These are phyloP conservation scores for Ardeotis arabs DNA, from an alignment of 2,113 vertebrate genomes.

Conservation along the genomic window DNA sequence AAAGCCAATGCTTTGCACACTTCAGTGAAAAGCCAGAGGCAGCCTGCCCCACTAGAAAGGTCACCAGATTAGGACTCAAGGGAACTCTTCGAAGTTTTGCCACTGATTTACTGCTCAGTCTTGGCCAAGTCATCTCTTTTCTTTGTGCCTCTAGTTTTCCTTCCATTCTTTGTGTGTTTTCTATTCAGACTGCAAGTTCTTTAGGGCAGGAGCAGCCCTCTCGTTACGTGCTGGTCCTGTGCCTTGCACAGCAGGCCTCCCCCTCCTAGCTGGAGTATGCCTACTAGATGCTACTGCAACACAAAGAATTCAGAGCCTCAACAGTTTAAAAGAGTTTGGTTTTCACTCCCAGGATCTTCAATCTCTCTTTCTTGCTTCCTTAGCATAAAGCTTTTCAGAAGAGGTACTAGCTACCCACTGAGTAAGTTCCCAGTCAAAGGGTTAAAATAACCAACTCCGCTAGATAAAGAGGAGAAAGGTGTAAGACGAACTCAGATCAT, in stretches of 20 bases:
- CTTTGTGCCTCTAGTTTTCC: constrained; percentile 48
- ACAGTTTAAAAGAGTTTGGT: neutral
- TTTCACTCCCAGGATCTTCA: neutral
- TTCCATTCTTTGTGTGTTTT: constrained; percentile 40
- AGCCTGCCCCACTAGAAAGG: constrained; percentile 56
- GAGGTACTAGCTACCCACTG: neutral
- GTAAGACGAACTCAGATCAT: constrained; percentile 44
- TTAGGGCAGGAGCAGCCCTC: constrained; percentile 10
- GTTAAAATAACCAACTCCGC: constrained; percentile 48
- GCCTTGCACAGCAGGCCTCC: neutral
- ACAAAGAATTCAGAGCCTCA: constrained; percentile 16
- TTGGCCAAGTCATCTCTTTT: constrained; percentile 44
- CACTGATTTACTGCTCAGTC: constrained; percentile 59
- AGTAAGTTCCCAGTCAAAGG: constrained; percentile 38
- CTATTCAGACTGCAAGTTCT: constrained; percentile 36
- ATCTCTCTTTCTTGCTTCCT: neutral
- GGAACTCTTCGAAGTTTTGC: constrained; percentile 43
- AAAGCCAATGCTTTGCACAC: constrained; percentile 59
- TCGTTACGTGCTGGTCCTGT: neutral
- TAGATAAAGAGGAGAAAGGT: constrained; percentile 51
- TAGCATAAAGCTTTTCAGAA: constrained; percentile 7
- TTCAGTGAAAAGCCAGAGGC: constrained; percentile 67
- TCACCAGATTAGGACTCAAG: constrained; percentile 57
- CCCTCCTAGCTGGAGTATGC: neutral
- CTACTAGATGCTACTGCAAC: constrained; percentile 14